These are phyloP conservation scores for Apodemus speciosus DNA, from an alignment of 2,113 vertebrate genomes.

Conservation along the genomic window DNA sequence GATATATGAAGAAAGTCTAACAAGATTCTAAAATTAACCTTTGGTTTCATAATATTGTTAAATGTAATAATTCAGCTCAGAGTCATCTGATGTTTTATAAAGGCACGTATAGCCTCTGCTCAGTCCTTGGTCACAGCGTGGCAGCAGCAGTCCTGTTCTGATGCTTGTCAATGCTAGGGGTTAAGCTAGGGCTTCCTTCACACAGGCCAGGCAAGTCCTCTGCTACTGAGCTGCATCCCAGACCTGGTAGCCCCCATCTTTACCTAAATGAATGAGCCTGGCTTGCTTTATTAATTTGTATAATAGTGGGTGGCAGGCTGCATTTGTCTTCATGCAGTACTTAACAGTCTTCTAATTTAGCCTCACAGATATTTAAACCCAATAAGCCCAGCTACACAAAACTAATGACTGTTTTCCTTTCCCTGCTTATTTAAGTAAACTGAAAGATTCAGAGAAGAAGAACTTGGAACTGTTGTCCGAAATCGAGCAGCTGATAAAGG, in stretches of 20 bases:
- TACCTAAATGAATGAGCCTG: not conserved
- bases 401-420: conserved; percentile 65
- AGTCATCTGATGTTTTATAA: not conserved
- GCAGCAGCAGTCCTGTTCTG: not conserved
- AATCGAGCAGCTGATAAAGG: conserved; percentile 95
- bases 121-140: not conserved
- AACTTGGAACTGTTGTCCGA: conserved; percentile 94
- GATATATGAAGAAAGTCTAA: conserved; percentile 4
- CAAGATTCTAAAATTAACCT: conserved; percentile 59
- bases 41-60: conserved; percentile 53
- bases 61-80: conserved; percentile 31
- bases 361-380: conserved; percentile 18
- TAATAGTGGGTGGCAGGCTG: not conserved
- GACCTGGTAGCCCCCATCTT: not conserved
- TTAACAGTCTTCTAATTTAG: not conserved
- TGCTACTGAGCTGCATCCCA: not conserved
- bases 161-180: not conserved
- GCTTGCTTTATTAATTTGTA: not conserved
- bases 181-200: not conserved
- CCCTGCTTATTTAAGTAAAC: conserved; percentile 90
- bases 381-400: not conserved
- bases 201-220: not conserved
- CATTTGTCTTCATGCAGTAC: not conserved
- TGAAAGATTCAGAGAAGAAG: conserved; percentile 95
- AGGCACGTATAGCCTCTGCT: not conserved